Percentiles rank a stretch among this genome's conserved stretches.
These are phyloP conservation scores for Monochamus alternatus DNA, from an alignment of 2,888 invertebrate species.

Conservation along the genomic window DNA sequence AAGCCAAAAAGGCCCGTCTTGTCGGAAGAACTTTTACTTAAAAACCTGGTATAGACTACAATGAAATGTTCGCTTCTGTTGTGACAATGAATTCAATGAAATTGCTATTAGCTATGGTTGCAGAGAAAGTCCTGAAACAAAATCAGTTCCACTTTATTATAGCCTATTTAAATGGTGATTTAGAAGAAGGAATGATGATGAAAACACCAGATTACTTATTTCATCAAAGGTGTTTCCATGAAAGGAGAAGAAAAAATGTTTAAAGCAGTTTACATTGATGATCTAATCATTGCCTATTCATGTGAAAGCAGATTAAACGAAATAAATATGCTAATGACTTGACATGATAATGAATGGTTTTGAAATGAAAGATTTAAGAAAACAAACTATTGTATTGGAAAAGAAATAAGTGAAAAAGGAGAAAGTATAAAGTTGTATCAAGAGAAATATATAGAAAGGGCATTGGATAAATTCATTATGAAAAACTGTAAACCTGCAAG, in stretches of 20 bases:
- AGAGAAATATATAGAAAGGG: not conserved
- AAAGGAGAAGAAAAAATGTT: not conserved
- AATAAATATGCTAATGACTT: not conserved
- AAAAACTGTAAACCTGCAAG: not conserved
- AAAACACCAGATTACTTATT: not conserved
- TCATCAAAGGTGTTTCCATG: not conserved
- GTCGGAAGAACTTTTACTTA: not conserved
- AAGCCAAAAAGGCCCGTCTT: conserved; percentile 10
- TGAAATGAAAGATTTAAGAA: not conserved
- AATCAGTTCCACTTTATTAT: not conserved
- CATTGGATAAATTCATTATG: not conserved
- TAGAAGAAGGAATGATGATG: not conserved
- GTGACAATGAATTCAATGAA: not conserved
- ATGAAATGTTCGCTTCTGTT: not conserved
- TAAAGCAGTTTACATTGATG: not conserved
- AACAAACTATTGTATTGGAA: not conserved
- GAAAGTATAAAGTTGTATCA: not conserved
- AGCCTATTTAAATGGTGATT: too few relatives aligned
- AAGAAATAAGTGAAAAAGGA: not conserved
- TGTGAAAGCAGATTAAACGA: not conserved
- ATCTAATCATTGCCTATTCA: too few relatives aligned
- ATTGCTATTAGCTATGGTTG: not conserved
- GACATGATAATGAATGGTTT: too few relatives aligned
- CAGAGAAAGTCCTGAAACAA: not conserved
- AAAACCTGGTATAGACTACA: not conserved